Percentiles rank a stretch among this genome's conserved stretches.
Conservation (phyloP, 2,113 vertebrate genomes). For the Planiliza haematocheilus region DNA sequence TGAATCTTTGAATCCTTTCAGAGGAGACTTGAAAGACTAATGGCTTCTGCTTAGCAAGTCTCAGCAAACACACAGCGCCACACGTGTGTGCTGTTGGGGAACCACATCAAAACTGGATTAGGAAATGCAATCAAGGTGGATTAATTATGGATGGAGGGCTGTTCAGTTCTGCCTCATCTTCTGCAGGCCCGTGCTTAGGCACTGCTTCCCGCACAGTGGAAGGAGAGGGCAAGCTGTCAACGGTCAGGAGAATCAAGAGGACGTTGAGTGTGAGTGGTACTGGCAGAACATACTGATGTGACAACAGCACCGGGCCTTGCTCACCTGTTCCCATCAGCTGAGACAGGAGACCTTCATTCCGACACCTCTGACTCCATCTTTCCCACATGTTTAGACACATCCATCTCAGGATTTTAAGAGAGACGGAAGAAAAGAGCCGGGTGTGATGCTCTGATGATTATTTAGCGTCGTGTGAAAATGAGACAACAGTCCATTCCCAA, state of each 20-base stretch:
- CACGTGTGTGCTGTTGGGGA: constrained; percentile 46
- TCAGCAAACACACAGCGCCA: constrained; percentile 46
- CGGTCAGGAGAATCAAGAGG: constrained; percentile 29
- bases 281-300: neutral
- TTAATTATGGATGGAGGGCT: constrained; percentile 78
- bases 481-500: no score
- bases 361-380: neutral
- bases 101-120: constrained; percentile 74
- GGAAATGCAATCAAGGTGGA: constrained; percentile 79
- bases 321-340: constrained; percentile 7
- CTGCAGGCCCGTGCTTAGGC: constrained; percentile 32
- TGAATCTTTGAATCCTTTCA: constrained; percentile 23
- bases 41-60: constrained; percentile 34
- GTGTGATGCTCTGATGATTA: no score
- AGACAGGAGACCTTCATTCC: neutral
- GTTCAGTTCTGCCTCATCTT: constrained; percentile 59
- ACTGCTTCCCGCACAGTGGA: constrained; percentile 35
- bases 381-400: neutral
- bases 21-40: constrained; percentile 13
- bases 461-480: no score
- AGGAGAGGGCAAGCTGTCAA: constrained; percentile 30
- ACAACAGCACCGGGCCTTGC: neutral
- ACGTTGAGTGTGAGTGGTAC: neutral
- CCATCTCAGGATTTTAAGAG: neutral
- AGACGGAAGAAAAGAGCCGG: neutral